A percentile compares a stretch with the other conserved stretches of the same genome.
Conservation (phyloP, 2,797 vertebrate genomes). For the Aselliscus stoliczkanus region DNA sequence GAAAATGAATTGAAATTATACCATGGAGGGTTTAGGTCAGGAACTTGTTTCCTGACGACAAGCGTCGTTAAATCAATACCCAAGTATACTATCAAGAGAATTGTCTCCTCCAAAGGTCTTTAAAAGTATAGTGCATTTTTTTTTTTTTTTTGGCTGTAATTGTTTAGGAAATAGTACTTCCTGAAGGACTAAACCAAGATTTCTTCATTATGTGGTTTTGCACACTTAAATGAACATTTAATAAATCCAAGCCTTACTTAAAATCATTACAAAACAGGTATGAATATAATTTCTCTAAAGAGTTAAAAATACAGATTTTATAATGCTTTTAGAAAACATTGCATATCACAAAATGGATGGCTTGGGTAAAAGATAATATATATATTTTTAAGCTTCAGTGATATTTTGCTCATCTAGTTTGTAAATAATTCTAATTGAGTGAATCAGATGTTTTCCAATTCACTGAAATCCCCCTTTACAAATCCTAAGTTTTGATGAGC, state of each 20-base stretch:
- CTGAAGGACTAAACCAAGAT: constrained; percentile 33
- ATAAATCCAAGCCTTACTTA: constrained; percentile 44
- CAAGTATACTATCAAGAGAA: constrained; percentile 31
- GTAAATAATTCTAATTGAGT: background rate
- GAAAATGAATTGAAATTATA: constrained; percentile 62
- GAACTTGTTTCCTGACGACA: constrained; percentile 45
- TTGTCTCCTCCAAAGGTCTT: constrained; percentile 45
- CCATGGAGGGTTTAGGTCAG: constrained; percentile 35
- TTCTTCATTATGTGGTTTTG: constrained; percentile 39
- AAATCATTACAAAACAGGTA: constrained; percentile 33
- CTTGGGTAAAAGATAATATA: background rate
- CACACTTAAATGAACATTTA: constrained; percentile 29
- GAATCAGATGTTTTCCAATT: constrained; percentile 28
- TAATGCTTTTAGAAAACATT: constrained; percentile 26
- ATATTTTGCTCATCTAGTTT: constrained; percentile 27
- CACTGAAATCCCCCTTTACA: background rate
- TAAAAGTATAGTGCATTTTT: constrained; percentile 6
- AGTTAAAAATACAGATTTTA: constrained; percentile 28
- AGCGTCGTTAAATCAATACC: constrained; percentile 20
- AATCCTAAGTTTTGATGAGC: constrained; percentile 17
- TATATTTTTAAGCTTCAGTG: background rate
- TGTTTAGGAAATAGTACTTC: constrained; percentile 54
- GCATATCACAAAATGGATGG: background rate
- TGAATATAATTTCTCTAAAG: constrained; percentile 46
- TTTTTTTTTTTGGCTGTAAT: background rate